phyloP scores from a whole-genome alignment of 2,113 vertebrate genomes.

The Parus major region DNA sequence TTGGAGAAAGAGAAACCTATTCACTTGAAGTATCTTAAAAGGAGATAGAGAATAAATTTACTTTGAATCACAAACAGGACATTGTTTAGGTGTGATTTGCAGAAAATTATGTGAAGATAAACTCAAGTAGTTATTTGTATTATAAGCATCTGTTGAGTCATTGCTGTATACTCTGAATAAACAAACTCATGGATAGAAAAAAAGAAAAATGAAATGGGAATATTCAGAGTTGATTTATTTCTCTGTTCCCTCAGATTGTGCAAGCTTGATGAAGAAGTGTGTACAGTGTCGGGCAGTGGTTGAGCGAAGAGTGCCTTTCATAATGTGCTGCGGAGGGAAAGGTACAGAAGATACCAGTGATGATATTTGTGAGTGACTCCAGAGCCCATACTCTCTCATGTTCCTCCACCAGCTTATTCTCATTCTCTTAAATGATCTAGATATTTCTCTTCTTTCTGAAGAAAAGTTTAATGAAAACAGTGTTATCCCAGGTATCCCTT shows the following conservation, averaged over 20 bases:
- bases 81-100: neutral
- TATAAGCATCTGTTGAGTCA: neutral
- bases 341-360: constrained; percentile 92
- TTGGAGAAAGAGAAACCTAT: neutral
- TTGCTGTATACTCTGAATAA: neutral
- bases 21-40: neutral
- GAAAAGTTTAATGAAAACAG: neutral
- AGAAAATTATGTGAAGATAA: neutral
- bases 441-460: neutral
- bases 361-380: constrained; percentile 92
- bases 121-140: neutral
- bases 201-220: neutral
- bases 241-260: constrained; percentile 83
- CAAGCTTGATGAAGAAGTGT: constrained; percentile 98
- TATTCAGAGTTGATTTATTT: neutral
- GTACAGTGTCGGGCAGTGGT: constrained; percentile 98
- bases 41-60: neutral
- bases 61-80: neutral
- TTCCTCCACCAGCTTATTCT: neutral
- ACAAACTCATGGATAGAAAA: neutral
- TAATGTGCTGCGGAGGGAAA: constrained; percentile 97
- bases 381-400: neutral
- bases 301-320: constrained; percentile 93
- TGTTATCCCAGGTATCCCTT: neutral
- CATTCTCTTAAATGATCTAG: neutral